These are phyloP conservation scores for Abrostola triplasia DNA, from an alignment of 2,888 invertebrate genomes.

Conservation along the genomic window DNA sequence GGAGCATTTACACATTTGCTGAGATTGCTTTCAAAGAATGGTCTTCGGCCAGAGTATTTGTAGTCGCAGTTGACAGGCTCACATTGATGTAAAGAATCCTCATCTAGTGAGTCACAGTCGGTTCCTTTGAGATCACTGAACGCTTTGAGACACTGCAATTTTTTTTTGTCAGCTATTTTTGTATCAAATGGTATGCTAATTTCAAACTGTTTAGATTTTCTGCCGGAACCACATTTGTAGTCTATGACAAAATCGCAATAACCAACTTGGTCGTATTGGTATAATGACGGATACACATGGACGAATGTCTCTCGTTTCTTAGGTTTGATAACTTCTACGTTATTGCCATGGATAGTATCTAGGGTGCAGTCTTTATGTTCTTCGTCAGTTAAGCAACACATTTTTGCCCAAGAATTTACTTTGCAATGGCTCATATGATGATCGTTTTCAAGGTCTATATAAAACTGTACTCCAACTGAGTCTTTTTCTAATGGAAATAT, in stretches of 20 bases:
- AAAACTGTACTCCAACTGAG: conserved; percentile 76
- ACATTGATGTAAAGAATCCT: conserved; percentile 71
- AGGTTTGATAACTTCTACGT: conserved; percentile 58
- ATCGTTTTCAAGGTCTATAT: conserved; percentile 71
- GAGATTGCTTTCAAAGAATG: conserved; percentile 62
- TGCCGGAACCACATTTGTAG: conserved; percentile 59
- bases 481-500: conserved; percentile 67
- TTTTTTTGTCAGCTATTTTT: conserved; percentile 49
- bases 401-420: conserved; percentile 60
- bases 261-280: conserved; percentile 73
- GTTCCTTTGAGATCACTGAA: conserved; percentile 54
- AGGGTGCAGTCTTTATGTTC: conserved; percentile 63
- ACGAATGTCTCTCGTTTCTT: conserved; percentile 66
- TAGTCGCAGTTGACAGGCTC: conserved; percentile 71
- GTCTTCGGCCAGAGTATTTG: conserved; percentile 72
- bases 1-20: conserved; percentile 67
- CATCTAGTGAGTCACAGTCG: conserved; percentile 69
- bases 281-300: conserved; percentile 69
- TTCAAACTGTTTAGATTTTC: conserved; percentile 43
- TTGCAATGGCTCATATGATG: conserved; percentile 60
- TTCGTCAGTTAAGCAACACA: conserved; percentile 68
- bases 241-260: conserved; percentile 68
- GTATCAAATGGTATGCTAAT: conserved; percentile 73
- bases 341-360: conserved; percentile 61
- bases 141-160: conserved; percentile 47